Evolutionary conservation across 92 coral and sea anemone genomes (phyloP), one percentile per base, ranked within the genome.

Genomic region (Paragorgia papillata): DNA sequence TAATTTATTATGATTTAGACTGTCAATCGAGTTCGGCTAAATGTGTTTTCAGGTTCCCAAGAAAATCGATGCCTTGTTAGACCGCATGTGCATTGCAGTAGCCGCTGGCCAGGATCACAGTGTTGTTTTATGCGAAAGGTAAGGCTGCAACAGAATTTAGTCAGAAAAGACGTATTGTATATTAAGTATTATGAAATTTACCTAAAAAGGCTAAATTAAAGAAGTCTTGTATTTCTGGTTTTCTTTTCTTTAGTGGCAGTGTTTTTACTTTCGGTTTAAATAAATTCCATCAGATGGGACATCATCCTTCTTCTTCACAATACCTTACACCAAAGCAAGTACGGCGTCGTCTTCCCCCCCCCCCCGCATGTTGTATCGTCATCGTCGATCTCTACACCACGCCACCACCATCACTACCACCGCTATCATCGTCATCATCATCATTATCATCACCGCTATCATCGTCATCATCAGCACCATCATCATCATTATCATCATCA

Each of bases 51-150:
- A 93, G 97, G 90, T 88, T 61, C 92, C 92, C 9, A 77, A 77
- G 73, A 76, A 54, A 43, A 85, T 93, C 19, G 77, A 78, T 41
- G 84, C 84, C 27, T 83, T 93, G 9, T 69, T 66, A 32, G 73
- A 65, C 25, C 32, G 53, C 26, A 64, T 75, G 14, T 90, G 97
- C 35, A 62, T 74, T 26, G 82, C 85, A 25, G 68, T 90, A 21
- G 90, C 97, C 40, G 90, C 97, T 56, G 97, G 89, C 15, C 92
- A 92, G 80, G 92, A 92, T 50, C 97, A 92, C 80, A 88, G 96
- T 48, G 86, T 92, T 31, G 88, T 88, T 13, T 83, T 90, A 10
- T 75, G 80, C 19, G 85, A 89, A 43, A 71, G 75, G 95, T 89
- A 80, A 78, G 73, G 54, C 64, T 20, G 62, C 1, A 22, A 14